Evolutionary conservation across 2,113 vertebrate genomes (phyloP), one percentile per base, ranked within the genome.

Genomic region (Triplophysa dalaica): DNA sequence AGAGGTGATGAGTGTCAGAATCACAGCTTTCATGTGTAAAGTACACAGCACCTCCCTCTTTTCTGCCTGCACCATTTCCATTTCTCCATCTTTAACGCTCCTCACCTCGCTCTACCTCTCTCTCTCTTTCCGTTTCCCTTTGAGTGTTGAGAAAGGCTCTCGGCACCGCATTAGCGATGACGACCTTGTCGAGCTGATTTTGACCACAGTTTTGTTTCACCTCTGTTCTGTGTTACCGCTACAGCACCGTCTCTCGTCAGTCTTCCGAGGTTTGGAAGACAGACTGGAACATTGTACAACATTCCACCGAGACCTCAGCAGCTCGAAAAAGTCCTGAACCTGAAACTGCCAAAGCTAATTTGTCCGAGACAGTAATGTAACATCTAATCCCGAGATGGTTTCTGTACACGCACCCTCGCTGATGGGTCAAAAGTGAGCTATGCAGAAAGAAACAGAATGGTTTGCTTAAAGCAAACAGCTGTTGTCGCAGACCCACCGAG

Each of bases 191-290:
- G 50, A 48, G 61, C n/a, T 62, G 82, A 68, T 48, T 78, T 63
- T 74, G 62, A 80, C 83, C 66, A n/a, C 63, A 78, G 75, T 66
- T 58, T 61, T 78, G 79, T 75, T 66, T 84, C 63, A 81, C n/a
- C 43, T 78, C 56, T 62, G 56, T 16, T 70, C 54, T 24, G 65
- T 70, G 29, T 84, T 84, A 75, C 63, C 58, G 1, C n/a, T 21
- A 66, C n/a, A 62, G 7, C 41, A n/a, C 13, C 9, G n/a, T 70
- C 77, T 62, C 75, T 41, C 43, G 29, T 38, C 19, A 61, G 16
- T 69, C 56, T 81, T 33, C 17, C 17, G 1, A 63, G 72, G 52
- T 63, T 52, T 66, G 70, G 69, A 70, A 45, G n/a, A 70, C 63
- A 24, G 77, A 76, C 2, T 33, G 48, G 29, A 75, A 63, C 50